Evolutionary conservation across 2,797 vertebrate genomes (phyloP).

Genomic region (Percopsis omiscomaycus): DNA sequence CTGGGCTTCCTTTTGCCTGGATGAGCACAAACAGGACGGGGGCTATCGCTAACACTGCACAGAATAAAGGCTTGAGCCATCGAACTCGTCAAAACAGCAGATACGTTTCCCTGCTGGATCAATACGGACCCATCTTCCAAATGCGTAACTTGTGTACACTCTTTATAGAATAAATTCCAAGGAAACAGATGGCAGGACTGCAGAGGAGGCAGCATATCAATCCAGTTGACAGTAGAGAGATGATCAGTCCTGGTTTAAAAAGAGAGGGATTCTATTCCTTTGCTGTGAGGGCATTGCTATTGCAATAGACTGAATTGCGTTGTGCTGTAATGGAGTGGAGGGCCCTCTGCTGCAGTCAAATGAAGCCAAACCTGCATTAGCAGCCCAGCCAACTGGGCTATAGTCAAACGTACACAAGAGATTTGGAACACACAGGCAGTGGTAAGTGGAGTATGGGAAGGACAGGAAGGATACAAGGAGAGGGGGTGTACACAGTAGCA

Average conservation of each 20-base stretch:
- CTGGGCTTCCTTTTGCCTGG: constrained; percentile 11
- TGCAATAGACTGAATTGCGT: no score
- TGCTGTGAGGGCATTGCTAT: neutral
- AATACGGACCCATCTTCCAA: constrained; percentile 51
- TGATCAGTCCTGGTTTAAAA: constrained; percentile 13
- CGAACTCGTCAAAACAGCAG: constrained; percentile 38
- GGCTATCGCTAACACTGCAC: constrained; percentile 42
- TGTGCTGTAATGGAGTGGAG: constrained; percentile 1
- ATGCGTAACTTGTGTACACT: constrained; percentile 54
- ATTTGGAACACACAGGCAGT: constrained; percentile 6
- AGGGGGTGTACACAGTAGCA: neutral
- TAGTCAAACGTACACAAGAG: constrained; percentile 33
- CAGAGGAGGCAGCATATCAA: constrained; percentile 49
- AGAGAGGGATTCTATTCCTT: neutral
- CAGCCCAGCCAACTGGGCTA: constrained; percentile 2
- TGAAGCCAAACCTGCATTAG: constrained; percentile 41
- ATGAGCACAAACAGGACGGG: constrained; percentile 35
- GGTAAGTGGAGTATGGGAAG: constrained; percentile 9
- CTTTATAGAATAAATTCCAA: constrained; percentile 49
- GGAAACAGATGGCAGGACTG: constrained; percentile 47
- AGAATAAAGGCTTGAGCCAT: constrained; percentile 41
- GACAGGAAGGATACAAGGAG: constrained; percentile 8
- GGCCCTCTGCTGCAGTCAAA: constrained; percentile 25
- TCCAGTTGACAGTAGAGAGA: constrained; percentile 23
- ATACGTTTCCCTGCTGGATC: constrained; percentile 46